Conservation (phyloP, 2,797 vertebrate species). For the Centropyge bicolor region DNA sequence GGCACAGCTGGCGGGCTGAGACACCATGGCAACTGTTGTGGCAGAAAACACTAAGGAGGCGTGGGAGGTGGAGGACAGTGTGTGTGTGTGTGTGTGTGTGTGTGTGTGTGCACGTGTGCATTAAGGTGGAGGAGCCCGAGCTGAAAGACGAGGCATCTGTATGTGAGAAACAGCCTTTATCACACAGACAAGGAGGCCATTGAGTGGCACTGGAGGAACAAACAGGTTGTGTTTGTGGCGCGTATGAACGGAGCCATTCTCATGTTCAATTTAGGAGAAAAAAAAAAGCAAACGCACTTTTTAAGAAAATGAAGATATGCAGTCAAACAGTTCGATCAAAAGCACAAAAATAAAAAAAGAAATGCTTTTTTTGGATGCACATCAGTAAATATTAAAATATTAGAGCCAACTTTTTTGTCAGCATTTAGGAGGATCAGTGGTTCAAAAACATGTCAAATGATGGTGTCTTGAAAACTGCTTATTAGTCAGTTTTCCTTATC, state of each 20-base stretch:
- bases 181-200: conserved; percentile 23
- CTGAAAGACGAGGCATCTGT: conserved; percentile 35
- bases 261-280: not conserved
- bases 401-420: not conserved
- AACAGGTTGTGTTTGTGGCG: conserved; percentile 7
- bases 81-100: conserved; percentile 20
- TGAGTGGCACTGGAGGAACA: conserved; percentile 4
- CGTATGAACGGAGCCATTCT: not conserved
- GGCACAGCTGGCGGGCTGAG: conserved; percentile 56
- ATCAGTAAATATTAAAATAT: no score
- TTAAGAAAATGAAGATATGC: not conserved
- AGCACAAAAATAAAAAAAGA: no score
- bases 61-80: conserved; percentile 59
- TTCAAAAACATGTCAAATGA: not conserved
- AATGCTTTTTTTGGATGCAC: no score
- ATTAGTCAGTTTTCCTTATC: not conserved
- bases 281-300: not conserved
- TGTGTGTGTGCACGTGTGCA: not conserved
- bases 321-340: not conserved
- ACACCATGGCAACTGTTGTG: conserved; percentile 80
- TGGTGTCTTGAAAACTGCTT: not conserved
- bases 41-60: conserved; percentile 68
- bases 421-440: no score
- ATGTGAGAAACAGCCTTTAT: conserved; percentile 32
- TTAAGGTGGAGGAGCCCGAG: conserved; percentile 39